Evolutionary conservation across 2,888 invertebrate species (phyloP), one percentile per base, ranked within the genome.

Genomic region (Digitonthophagus gazella): DNA sequence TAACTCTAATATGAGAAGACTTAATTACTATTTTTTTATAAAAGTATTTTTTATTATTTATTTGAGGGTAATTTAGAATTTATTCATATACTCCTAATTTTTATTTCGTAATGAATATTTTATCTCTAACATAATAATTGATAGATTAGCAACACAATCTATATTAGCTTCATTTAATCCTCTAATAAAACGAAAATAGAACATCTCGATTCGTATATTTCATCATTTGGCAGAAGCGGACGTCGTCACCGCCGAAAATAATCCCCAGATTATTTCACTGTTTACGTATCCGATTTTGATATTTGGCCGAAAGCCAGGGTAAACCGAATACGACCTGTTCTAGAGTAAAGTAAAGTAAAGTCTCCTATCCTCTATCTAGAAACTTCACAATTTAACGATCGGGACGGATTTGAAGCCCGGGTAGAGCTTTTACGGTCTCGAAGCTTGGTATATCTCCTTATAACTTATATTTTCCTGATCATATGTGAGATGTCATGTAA

Each of bases 401-500:
- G n/a, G n/a, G n/a, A n/a, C n/a, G n/a, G n/a, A n/a, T n/a, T n/a
- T n/a, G n/a, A n/a, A n/a, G n/a, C n/a, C n/a, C n/a, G n/a, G 19
- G 18, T 5, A 19, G 18, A 3, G 61, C 18, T 20, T 16, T 58
- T 18, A n/a, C 61, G 4, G 6, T 61, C 18, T n/a, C 18, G 18
- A 18, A 61, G 61, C 18, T 20, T 3, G 28, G 6, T 6, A 44
- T 61, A 61, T 61, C 20, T 19, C 3, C 19, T 11, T 15, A 61
- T 20, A 15, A n/a, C 28, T 69, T 57, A 67, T 69, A 64, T 20
- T 63, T 28, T 67, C 69, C 69, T 69, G 63, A 64, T 69, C 69
- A 69, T 69, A 69, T 69, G 67, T 69, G 67, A 57, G 69, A 69
- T 69, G 66, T 69, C 22, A 54, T 58, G 44, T 69, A 69, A 69